Percentiles rank a stretch among this genome's conserved stretches.
These are phyloP conservation scores for Tachypleus tridentatus DNA, from an alignment of 1,140 invertebrate species.

Conservation along the genomic window DNA sequence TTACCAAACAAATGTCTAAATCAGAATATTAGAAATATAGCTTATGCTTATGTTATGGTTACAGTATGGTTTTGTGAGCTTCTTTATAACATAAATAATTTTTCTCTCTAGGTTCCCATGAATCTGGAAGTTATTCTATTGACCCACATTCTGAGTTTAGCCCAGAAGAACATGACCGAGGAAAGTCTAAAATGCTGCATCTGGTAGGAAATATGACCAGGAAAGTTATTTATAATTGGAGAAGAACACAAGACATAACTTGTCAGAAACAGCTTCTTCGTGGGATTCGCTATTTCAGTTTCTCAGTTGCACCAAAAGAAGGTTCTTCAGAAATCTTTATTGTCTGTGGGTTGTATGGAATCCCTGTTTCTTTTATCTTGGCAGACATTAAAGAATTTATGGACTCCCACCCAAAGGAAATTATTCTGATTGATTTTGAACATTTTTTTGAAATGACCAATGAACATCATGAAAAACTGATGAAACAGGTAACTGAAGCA, in stretches of 20 bases:
- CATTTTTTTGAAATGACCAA: conserved; percentile 64
- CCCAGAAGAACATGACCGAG: conserved; percentile 51
- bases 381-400: conserved; percentile 52
- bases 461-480: conserved; percentile 47
- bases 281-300: conserved; percentile 67
- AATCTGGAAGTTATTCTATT: conserved; percentile 65
- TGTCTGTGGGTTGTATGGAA: conserved; percentile 60
- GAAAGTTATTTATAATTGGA: conserved; percentile 57
- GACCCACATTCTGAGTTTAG: conserved; percentile 38
- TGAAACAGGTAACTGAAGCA: conserved; percentile 45
- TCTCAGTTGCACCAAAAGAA: conserved; percentile 50
- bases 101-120: conserved; percentile 55
- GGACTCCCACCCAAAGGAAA: conserved; percentile 49
- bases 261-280: conserved; percentile 52
- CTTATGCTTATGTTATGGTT: no score
- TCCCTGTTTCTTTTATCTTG: conserved; percentile 47
- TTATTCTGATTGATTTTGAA: conserved; percentile 68
- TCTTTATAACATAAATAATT: no score
- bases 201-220: conserved; percentile 43
- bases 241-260: conserved; percentile 52
- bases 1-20: no score
- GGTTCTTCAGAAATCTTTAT: conserved; percentile 48
- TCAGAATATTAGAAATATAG: no score
- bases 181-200: conserved; percentile 35
- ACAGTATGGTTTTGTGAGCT: no score